Evolutionary conservation across 2,113 vertebrate genomes (phyloP).

Genomic region (Nymphicus hollandicus): DNA sequence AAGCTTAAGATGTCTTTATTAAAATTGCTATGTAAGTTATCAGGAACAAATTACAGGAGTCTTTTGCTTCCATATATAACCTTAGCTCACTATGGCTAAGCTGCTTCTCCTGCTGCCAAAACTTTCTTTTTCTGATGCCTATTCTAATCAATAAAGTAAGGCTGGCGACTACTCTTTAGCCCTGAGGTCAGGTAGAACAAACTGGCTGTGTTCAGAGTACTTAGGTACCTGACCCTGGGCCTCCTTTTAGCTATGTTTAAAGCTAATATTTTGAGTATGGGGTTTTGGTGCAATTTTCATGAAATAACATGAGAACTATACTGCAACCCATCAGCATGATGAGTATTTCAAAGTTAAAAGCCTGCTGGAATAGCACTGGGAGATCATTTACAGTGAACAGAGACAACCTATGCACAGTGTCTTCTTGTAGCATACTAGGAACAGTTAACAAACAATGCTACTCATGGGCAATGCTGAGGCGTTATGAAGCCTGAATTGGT

Average conservation of each 20-base stretch:
- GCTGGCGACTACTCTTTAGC: not conserved
- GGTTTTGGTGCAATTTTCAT: not conserved
- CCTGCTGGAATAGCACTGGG: not conserved
- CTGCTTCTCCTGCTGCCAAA: not conserved
- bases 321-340: no score
- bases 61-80: not conserved
- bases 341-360: not conserved
- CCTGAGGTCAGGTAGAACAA: not conserved
- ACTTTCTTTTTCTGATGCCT: not conserved
- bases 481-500: not conserved
- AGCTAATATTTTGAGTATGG: not conserved
- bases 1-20: not conserved
- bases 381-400: not conserved
- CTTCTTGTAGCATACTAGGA: not conserved
- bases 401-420: not conserved
- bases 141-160: not conserved
- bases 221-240: not conserved
- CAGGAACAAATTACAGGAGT: not conserved
- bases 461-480: no score
- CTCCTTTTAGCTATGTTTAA: not conserved
- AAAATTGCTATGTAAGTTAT: not conserved
- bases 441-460: not conserved
- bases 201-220: not conserved
- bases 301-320: not conserved
- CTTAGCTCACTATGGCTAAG: not conserved